These are phyloP conservation scores for Trachops cirrhosus DNA, from an alignment of 2,797 vertebrate species.

Conservation along the genomic window DNA sequence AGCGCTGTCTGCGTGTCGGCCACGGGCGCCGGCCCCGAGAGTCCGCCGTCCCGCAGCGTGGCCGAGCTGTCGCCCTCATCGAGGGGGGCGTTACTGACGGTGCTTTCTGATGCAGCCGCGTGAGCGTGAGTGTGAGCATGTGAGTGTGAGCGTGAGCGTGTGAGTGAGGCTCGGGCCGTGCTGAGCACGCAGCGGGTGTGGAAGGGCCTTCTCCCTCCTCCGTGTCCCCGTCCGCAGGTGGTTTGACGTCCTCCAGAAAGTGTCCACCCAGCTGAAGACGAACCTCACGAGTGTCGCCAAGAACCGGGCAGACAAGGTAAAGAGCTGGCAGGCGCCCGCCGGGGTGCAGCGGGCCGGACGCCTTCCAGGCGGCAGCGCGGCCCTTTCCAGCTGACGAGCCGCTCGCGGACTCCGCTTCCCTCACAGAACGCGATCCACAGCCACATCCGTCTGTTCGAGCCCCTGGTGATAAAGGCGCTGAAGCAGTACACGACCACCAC, in stretches of 20 bases:
- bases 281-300: slow-evolving; percentile 91
- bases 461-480: slow-evolving; percentile 97
- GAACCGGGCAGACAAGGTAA: slow-evolving; percentile 95
- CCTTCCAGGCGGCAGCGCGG: not conserved
- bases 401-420: not conserved
- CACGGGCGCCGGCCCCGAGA: rapidly evolving
- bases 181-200: not conserved
- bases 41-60: rapidly evolving
- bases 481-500: slow-evolving; percentile 99
- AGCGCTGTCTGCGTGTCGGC: not conserved
- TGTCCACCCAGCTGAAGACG: slow-evolving; percentile 92
- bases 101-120: not conserved
- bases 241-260: slow-evolving; percentile 99
- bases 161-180: not conserved
- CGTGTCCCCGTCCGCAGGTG: slow-evolving; percentile 84
- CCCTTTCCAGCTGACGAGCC: not conserved
- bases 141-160: not conserved
- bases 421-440: slow-evolving; percentile 95
- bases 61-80: rapidly evolving
- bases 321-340: rapidly evolving
- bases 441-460: slow-evolving; percentile 98
- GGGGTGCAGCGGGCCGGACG: not conserved
- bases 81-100: rapidly evolving
- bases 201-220: rapidly evolving
- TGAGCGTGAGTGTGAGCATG: not conserved